Evolutionary conservation across 2,113 vertebrate genomes (phyloP), one percentile per base, ranked within the genome.

Genomic region (Eurypyga helias): DNA sequence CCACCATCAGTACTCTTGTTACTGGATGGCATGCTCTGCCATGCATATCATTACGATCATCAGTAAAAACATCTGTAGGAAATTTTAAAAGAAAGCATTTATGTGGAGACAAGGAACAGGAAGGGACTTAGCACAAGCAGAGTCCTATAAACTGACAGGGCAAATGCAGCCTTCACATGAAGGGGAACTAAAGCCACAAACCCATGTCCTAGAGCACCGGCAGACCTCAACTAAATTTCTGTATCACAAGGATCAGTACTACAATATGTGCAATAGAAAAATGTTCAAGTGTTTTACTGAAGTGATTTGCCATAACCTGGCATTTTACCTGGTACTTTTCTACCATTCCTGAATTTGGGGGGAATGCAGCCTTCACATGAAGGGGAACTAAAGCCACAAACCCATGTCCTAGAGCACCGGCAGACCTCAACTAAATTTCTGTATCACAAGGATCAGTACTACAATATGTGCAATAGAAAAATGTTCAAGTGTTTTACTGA

Each of bases 361-460:
- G 10, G n/a, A 84, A 58, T 11, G 10, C 28, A 54, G 55, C 9
- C 34, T 36, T 38, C 51, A 43, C 3, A 60, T 0, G 0, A 78
- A 48, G 10, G 3, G 8, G 8, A 93, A 41, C 19, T 73, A 70
- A 83, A 86, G 67, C 28, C 58, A 88, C 67, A 93, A 79, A 11
- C 29, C 17, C 46, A 72, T 0, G 5, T 83, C 79, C 31, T 62
- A 89, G 31, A 85, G 36, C 51, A 66, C 28, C 29, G 13, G 31
- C 54, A 82, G 87, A 80, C 71, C 57, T 43, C 51, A 38, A 46
- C 36, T 60, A 41, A 55, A 73, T 69, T 51, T 31, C 38, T 65
- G 17, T 25, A 82, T 26, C 71, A 46, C 19, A 28, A 54, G 46
- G 25, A 58, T n/a, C 24, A 25, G 14, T 18, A 57, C 31, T 16